Conservation (phyloP, 2,888 invertebrate genomes). For the Orgyia antiqua region DNA sequence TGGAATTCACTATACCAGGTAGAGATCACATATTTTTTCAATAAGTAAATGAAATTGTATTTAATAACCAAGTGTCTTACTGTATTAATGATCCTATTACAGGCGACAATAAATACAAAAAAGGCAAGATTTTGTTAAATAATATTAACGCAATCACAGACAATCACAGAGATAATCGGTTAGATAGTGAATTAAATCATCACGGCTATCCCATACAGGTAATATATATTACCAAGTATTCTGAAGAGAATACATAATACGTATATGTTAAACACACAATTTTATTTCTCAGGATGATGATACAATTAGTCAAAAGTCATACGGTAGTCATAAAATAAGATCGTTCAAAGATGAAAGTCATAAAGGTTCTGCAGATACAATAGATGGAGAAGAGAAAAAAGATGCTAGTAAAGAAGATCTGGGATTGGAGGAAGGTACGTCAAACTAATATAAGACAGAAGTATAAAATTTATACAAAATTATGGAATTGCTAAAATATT, state of each 20-base stretch:
- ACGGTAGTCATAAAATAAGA: constrained; percentile 94
- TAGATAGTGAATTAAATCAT: constrained; percentile 86
- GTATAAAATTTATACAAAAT: too few relatives aligned
- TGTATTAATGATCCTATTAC: constrained; percentile 23
- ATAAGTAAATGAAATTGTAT: not conserved
- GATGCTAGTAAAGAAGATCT: constrained; percentile 95
- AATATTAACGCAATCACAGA: constrained; percentile 89
- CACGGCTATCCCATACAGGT: constrained; percentile 82
- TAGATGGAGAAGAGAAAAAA: constrained; percentile 92
- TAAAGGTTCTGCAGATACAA: constrained; percentile 91
- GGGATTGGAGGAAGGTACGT: constrained; percentile 86
- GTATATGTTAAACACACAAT: too few relatives aligned
- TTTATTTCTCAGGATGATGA: constrained; percentile 79
- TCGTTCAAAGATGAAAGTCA: constrained; percentile 94
- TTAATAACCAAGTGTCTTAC: not conserved
- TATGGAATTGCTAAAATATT: too few relatives aligned
- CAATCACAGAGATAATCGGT: constrained; percentile 86
- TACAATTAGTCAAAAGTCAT: constrained; percentile 92
- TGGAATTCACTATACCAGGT: constrained; percentile 96
- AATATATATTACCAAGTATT: constrained; percentile 5
- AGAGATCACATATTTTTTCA: constrained; percentile 22
- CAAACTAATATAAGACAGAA: too few relatives aligned
- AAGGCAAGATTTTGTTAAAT: constrained; percentile 88
- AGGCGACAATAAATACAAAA: constrained; percentile 91
- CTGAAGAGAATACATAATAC: too few relatives aligned